Percentiles rank a stretch among this genome's conserved stretches.
Evolutionary conservation across 2,888 invertebrate genomes (phyloP).

Genomic region (Villa cingulata): DNA sequence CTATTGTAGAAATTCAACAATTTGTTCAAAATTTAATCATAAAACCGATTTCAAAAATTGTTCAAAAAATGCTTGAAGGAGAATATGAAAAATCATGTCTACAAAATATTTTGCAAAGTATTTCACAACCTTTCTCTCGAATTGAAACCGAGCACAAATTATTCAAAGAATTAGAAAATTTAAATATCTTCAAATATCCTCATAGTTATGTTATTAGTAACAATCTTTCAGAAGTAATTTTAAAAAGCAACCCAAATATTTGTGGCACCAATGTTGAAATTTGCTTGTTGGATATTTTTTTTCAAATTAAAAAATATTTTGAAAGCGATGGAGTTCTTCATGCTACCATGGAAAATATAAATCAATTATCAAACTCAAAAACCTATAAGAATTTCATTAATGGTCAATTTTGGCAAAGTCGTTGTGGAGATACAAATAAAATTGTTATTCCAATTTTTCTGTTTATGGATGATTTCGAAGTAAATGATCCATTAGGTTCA

Average conservation of each 20-base stretch:
- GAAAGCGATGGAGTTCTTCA: background rate
- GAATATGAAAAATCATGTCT: too few species aligned
- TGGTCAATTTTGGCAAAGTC: too few species aligned
- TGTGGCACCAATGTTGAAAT: background rate
- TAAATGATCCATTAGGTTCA: too few species aligned
- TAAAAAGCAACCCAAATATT: background rate
- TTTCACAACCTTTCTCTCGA: background rate
- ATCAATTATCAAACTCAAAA: background rate
- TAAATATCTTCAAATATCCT: background rate
- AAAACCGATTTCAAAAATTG: background rate
- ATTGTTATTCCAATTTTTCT: too few species aligned
- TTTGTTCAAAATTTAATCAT: background rate
- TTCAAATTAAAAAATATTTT: constrained; percentile 1
- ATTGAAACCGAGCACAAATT: background rate
- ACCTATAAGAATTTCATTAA: too few species aligned
- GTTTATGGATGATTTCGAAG: too few species aligned
- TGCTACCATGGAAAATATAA: background rate
- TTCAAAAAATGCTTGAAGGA: too few species aligned
- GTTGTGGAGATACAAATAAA: background rate
- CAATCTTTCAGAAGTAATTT: background rate
- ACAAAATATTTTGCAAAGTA: background rate
- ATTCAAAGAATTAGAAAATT: background rate
- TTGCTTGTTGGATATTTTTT: background rate
- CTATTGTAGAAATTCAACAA: background rate
- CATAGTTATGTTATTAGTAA: background rate